Evolutionary conservation across 2,797 vertebrate genomes (phyloP), one percentile per base, ranked within the genome.

Genomic region (Acipenser ruthenus): DNA sequence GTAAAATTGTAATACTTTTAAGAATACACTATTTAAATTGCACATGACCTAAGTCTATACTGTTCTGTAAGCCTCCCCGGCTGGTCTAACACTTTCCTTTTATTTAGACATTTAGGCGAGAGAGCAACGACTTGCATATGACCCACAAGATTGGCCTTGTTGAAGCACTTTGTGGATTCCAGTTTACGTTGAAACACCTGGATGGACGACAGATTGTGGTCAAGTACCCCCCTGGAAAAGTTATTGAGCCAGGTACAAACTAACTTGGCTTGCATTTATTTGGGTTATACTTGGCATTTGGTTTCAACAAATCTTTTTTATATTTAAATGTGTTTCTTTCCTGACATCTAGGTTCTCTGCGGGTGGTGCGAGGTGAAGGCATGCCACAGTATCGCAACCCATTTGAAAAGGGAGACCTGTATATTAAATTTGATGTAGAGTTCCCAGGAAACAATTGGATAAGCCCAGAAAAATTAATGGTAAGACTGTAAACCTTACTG

Each of bases 361-460:
- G 94, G 61, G 93, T 98, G 66, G 95, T 97, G 74, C 82, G 93
- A 79, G 95, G 93, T 52, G 97, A 99, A 79, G 97, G 96, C 13
- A 99, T 99, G 97, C 96, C 97, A 10, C 94, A 98, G 70, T 99
- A 97, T 76, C 90, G 95, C 51, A 99, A 99, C 87, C 95, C 97
- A 10, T 99, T 99, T 74, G 95, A 98, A 80, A 99, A 99, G 71
- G 95, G 97, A 52, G 95, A 99, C 72, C 85, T 99, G 59, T 98
- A 92, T 72, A 80, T 99, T 72, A 99, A 99, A 72, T 99, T 99
- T 79, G 95, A 99, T 1, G 96, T 99, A 71, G 94, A 97, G 79
- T 99, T 99, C 82, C 97, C 96, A 64, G 89, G 92, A 75, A 98
- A 95, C 84, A 98, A 98, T 89, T 99, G 95, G 95, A 96, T 99